Percentiles rank a stretch among this genome's conserved stretches.
Conservation (phyloP, 2,888 invertebrate genomes). For the Hyposoter didymator region DNA sequence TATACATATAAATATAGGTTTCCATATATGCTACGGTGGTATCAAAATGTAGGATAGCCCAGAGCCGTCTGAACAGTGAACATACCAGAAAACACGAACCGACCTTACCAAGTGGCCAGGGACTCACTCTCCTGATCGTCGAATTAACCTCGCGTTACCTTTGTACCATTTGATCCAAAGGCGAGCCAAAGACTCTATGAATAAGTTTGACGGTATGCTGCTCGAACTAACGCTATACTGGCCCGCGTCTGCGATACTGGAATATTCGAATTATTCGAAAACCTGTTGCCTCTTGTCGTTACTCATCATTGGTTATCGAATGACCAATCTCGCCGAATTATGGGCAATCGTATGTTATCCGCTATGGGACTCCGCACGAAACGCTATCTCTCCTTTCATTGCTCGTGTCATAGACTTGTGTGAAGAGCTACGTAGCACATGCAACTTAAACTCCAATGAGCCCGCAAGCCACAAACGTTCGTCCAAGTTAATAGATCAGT, state of each 20-base stretch:
- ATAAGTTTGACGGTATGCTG: constrained; percentile 5
- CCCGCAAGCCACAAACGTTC: neutral
- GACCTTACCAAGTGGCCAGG: constrained; percentile 41
- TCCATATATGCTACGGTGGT: neutral
- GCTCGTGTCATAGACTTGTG: neutral
- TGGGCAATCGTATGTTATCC: constrained; percentile 1
- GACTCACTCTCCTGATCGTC: constrained; percentile 36
- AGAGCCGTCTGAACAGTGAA: constrained; percentile 27
- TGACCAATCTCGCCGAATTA: constrained; percentile 5
- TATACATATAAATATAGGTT: neutral
- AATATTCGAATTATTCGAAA: constrained; percentile 31
- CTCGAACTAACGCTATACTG: neutral
- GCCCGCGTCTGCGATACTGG: neutral
- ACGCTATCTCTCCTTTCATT: constrained; percentile 6
- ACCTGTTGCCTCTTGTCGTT: constrained; percentile 41
- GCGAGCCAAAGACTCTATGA: neutral
- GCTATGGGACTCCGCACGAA: neutral
- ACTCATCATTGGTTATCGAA: constrained; percentile 19
- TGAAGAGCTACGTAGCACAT: neutral
- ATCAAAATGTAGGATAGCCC: neutral
- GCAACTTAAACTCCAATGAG: neutral
- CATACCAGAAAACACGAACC: constrained; percentile 40
- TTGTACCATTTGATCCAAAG: constrained; percentile 23
- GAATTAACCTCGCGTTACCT: constrained; percentile 24
- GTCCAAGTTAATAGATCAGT: neutral